A percentile compares a stretch with the other conserved stretches of the same genome.
phyloP scores from a whole-genome alignment of 2,113 vertebrate species.

The Centrocercus urophasianus region DNA sequence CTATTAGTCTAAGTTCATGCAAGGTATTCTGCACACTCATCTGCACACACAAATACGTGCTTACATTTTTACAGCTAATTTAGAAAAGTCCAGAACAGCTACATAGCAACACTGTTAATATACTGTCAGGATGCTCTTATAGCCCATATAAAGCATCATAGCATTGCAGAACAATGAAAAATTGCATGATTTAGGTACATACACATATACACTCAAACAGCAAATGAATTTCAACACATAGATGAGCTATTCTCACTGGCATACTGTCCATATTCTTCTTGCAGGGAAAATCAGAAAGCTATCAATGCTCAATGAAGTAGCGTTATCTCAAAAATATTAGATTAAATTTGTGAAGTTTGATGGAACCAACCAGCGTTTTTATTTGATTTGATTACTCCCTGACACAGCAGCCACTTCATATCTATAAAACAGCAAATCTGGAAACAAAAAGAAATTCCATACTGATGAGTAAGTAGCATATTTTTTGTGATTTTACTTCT shows the following conservation, averaged over 20 bases:
- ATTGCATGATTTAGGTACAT: background rate
- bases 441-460: background rate
- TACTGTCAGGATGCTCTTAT: background rate
- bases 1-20: background rate
- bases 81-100: background rate
- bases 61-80: background rate
- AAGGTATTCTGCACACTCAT: background rate
- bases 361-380: background rate
- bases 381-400: background rate
- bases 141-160: background rate
- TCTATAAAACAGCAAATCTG: background rate
- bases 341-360: background rate
- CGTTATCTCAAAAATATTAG: background rate
- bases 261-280: background rate
- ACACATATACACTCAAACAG: background rate
- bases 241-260: background rate
- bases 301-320: background rate
- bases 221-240: background rate
- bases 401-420: background rate
- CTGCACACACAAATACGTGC: background rate
- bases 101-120: background rate
- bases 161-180: background rate
- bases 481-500: background rate
- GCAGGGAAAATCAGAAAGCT: background rate
- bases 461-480: background rate